Percentiles rank a stretch among this genome's conserved stretches.
Conservation (phyloP, 2,888 invertebrate species). For the Drosophila buzzatii region DNA sequence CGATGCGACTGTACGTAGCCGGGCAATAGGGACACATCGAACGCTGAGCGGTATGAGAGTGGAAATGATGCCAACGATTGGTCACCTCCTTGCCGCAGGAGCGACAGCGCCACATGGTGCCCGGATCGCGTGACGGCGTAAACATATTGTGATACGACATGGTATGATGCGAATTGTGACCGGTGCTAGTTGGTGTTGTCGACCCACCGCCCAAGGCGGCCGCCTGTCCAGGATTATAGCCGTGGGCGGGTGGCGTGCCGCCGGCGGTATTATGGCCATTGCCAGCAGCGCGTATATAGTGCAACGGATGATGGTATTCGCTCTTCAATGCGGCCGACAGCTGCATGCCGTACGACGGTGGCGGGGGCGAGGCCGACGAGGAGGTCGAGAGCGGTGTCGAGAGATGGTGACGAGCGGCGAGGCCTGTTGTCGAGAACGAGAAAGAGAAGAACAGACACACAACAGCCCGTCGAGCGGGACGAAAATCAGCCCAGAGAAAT, state of each 20-base stretch:
- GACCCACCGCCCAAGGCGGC: conserved; percentile 48
- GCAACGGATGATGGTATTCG: conserved; percentile 83
- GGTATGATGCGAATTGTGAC: conserved; percentile 85
- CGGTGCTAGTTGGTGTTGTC: conserved; percentile 58
- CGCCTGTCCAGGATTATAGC: conserved; percentile 75
- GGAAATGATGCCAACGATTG: conserved; percentile 95
- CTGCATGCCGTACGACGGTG: conserved; percentile 83
- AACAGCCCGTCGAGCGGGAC: conserved; percentile 85
- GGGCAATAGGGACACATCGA: conserved; percentile 94
- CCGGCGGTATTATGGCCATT: conserved; percentile 67
- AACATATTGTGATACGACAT: conserved; percentile 95
- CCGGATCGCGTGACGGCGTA: conserved; percentile 89
- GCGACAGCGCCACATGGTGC: conserved; percentile 92
- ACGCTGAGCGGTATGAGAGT: conserved; percentile 92
- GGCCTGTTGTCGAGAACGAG: conserved; percentile 85
- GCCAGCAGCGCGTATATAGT: conserved; percentile 79
- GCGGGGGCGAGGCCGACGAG: conserved; percentile 84
- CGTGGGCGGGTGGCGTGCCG: conserved; percentile 67
- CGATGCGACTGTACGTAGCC: conserved; percentile 94
- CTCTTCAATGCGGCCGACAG: conserved; percentile 83
- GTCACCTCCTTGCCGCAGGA: conserved; percentile 94
- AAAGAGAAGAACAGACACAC: conserved; percentile 85
- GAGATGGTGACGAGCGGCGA: conserved; percentile 83
- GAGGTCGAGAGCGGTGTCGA: conserved; percentile 83
- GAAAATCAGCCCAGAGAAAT: conserved; percentile 85